Evolutionary conservation across 2,888 invertebrate species (phyloP).

Genomic region (Pantelozetes paolii): DNA sequence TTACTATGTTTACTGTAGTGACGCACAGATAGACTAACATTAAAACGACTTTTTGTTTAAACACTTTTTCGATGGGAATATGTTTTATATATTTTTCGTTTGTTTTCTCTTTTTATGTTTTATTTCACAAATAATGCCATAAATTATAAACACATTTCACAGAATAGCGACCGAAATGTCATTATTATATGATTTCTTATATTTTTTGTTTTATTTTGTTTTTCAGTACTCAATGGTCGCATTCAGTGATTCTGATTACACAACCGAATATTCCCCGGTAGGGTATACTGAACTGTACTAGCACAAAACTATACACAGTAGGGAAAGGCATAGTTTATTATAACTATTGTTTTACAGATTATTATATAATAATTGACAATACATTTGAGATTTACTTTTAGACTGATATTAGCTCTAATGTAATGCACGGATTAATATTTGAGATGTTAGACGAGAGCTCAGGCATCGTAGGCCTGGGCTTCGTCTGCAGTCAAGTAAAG

Average conservation of each 20-base stretch:
- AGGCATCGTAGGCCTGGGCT: neutral
- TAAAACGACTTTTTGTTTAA: neutral
- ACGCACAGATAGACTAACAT: neutral
- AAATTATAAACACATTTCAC: conserved; percentile 4
- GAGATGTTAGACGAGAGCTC: neutral
- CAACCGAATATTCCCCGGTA: conserved; percentile 46
- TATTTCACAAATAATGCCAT: neutral
- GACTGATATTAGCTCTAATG: neutral
- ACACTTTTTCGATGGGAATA: neutral
- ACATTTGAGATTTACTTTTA: neutral
- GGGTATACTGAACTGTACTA: too few relatives aligned
- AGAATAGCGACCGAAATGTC: conserved; percentile 24
- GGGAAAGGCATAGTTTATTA: too few relatives aligned
- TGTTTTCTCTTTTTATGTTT: neutral
- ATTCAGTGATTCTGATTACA: conserved; percentile 46
- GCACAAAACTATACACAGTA: too few relatives aligned
- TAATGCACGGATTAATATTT: neutral
- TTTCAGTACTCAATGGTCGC: conserved; percentile 46
- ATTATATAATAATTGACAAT: too few relatives aligned
- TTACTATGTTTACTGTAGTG: conserved; percentile 25
- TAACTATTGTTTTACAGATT: too few relatives aligned
- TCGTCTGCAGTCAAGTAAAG: neutral
- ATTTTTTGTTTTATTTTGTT: conserved; percentile 42
- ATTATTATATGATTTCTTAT: conserved; percentile 36
- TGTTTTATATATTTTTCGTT: too few relatives aligned